Evolutionary conservation across 2,113 vertebrate species (phyloP).

Genomic region (Sebastes schlegelii): DNA sequence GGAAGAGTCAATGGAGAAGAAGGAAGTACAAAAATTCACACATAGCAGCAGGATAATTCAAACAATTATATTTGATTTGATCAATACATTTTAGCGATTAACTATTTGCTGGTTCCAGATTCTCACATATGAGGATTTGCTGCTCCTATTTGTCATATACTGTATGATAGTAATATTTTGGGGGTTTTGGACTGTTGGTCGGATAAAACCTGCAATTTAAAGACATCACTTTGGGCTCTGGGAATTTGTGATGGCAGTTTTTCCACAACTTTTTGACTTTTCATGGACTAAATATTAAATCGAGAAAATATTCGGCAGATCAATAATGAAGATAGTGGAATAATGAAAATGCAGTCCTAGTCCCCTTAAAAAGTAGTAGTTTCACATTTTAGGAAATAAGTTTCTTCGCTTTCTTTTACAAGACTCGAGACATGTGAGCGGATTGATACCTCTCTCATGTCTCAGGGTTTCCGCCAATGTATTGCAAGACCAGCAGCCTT

Average conservation of each 20-base stretch:
- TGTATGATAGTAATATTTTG: too few relatives aligned
- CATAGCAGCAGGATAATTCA: neutral
- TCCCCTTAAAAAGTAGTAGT: neutral
- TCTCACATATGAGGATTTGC: neutral
- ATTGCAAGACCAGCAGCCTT: too few relatives aligned
- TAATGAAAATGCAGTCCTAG: neutral
- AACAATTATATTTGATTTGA: neutral
- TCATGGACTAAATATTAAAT: neutral
- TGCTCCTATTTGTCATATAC: neutral
- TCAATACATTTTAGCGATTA: neutral
- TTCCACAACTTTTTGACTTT: neutral
- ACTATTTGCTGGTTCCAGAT: neutral
- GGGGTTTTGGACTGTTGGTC: neutral
- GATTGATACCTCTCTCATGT: neutral
- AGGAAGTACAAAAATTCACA: too few relatives aligned
- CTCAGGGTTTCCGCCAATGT: too few relatives aligned
- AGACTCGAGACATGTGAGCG: neutral
- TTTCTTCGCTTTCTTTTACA: neutral
- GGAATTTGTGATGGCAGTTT: neutral
- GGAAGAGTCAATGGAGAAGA: slow-evolving; percentile 1
- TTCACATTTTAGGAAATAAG: neutral
- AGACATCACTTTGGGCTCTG: neutral
- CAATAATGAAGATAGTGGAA: neutral
- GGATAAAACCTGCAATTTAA: neutral
- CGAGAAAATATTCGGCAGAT: neutral